Percentiles rank a stretch among this genome's conserved stretches.
Evolutionary conservation across 2,888 invertebrate genomes (phyloP).

Genomic region (Apamea epomidion): DNA sequence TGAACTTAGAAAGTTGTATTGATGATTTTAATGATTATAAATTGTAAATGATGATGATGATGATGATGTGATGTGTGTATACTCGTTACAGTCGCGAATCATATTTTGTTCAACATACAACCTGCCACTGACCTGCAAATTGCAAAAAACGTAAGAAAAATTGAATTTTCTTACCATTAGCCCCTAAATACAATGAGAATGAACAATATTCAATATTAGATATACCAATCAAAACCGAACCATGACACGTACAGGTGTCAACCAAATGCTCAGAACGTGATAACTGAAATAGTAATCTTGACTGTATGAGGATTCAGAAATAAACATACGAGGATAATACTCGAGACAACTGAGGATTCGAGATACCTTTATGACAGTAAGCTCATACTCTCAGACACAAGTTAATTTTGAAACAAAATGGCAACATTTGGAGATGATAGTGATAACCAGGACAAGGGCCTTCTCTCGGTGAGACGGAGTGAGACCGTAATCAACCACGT

Average conservation of each 20-base stretch:
- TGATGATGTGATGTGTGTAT: too few relatives aligned
- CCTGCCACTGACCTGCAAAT: too few relatives aligned
- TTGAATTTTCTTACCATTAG: background rate
- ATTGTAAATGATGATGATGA: too few relatives aligned
- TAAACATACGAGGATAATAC: slow-evolving; percentile 24
- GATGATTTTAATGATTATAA: too few relatives aligned
- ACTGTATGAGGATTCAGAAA: slow-evolving; percentile 29
- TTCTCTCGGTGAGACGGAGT: too few relatives aligned
- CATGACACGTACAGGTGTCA: background rate
- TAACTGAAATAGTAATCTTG: slow-evolving; percentile 15
- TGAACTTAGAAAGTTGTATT: background rate
- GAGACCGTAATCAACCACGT: too few relatives aligned
- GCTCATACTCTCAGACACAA: slow-evolving; percentile 1
- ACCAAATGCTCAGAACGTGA: slow-evolving; percentile 26
- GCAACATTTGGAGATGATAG: background rate
- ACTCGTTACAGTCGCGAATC: too few relatives aligned
- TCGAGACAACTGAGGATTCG: slow-evolving; percentile 14
- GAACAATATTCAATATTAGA: background rate
- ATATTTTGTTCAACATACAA: too few relatives aligned
- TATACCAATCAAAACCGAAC: background rate
- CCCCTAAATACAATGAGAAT: background rate
- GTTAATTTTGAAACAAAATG: slow-evolving; percentile 26
- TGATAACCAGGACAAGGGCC: too few relatives aligned
- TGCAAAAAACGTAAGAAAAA: too few relatives aligned
- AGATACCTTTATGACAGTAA: slow-evolving; percentile 1